Conservation (phyloP, 2,888 invertebrate species). For the Scaptomyza parva region DNA sequence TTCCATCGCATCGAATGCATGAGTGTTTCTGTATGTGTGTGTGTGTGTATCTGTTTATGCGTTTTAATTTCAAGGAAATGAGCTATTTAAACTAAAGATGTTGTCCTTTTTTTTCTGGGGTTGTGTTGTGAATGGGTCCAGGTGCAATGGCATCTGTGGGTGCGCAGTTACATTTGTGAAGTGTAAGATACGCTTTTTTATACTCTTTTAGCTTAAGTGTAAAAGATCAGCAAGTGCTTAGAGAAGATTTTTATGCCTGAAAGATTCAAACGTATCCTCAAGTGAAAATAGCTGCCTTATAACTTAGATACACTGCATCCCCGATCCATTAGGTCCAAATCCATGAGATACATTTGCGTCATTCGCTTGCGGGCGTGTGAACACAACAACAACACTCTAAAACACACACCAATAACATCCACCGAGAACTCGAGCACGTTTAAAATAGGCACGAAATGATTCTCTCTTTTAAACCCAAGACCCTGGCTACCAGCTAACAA, state of each 20-base stretch:
- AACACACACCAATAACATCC: conserved; percentile 14
- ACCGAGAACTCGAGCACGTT: conserved; percentile 30
- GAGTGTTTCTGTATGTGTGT: conserved; percentile 6
- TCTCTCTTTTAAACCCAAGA: conserved; percentile 16
- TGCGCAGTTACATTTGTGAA: conserved; percentile 25
- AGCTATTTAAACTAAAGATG: conserved; percentile 64
- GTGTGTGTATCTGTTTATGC: conserved; percentile 17
- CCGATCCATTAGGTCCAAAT: conserved; percentile 20
- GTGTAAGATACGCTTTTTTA: background rate
- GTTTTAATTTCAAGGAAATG: conserved; percentile 73
- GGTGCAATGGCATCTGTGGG: conserved; percentile 44
- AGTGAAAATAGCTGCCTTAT: conserved; percentile 55
- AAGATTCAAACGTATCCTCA: conserved; percentile 13
- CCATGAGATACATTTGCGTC: conserved; percentile 41
- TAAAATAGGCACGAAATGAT: conserved; percentile 41
- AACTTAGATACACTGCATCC: background rate
- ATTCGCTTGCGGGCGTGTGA: conserved; percentile 55
- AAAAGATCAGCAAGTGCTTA: too few species aligned
- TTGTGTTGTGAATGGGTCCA: conserved; percentile 58
- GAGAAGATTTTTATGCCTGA: too few species aligned
- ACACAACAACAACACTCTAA: conserved; percentile 27
- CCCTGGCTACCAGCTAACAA: conserved; percentile 51
- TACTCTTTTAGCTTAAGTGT: background rate
- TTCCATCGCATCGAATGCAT: conserved; percentile 11
- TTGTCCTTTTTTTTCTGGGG: background rate